phyloP scores from a whole-genome alignment of 2,797 vertebrate species.

The Chelmon rostratus region DNA sequence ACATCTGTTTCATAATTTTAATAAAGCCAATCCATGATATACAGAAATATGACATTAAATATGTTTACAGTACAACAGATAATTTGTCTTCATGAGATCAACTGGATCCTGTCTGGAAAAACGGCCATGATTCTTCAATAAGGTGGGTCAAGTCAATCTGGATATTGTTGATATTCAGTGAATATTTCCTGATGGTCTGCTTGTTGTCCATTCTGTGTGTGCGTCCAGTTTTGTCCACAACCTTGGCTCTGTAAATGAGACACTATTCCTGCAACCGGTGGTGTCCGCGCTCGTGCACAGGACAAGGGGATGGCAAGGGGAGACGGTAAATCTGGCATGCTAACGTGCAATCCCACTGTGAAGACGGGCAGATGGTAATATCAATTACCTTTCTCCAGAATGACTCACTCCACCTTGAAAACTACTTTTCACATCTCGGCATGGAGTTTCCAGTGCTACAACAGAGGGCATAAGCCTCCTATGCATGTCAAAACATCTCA shows the following conservation, averaged over 20 bases:
- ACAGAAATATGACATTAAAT: constrained; percentile 72
- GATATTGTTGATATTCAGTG: no score
- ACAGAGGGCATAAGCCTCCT: constrained; percentile 9
- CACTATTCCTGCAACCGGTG: no score
- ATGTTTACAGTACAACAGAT: constrained; percentile 73
- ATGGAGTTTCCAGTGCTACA: constrained; percentile 44
- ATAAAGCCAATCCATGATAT: constrained; percentile 68
- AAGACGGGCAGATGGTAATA: no score
- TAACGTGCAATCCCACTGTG: background rate
- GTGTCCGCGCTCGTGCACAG: no score
- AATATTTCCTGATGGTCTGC: no score
- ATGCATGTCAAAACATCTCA: constrained; percentile 27
- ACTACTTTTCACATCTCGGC: background rate
- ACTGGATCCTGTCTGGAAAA: constrained; percentile 57
- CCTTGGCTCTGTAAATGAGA: no score
- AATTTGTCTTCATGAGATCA: constrained; percentile 29
- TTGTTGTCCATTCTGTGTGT: no score
- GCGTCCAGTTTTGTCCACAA: no score
- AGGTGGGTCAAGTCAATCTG: background rate
- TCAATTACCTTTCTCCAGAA: background rate
- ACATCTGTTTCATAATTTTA: constrained; percentile 49
- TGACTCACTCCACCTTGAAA: background rate
- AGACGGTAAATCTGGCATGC: no score
- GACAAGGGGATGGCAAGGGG: no score
- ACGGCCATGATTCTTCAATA: constrained; percentile 56